A percentile compares a stretch with the other conserved stretches of the same genome.
These are phyloP conservation scores for Aselliscus stoliczkanus DNA, from an alignment of 2,797 vertebrate species.

Conservation along the genomic window DNA sequence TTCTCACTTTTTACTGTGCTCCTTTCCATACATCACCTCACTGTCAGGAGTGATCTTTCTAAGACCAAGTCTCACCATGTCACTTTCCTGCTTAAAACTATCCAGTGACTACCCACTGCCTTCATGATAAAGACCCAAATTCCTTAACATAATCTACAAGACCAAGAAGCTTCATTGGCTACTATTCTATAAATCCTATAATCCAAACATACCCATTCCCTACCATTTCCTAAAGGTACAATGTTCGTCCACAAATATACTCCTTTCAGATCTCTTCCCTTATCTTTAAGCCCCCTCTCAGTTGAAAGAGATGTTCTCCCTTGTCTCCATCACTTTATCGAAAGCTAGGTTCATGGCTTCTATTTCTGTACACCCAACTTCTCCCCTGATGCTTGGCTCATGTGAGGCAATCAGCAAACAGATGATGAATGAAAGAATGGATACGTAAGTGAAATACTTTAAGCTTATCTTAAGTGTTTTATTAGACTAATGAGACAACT, in stretches of 20 bases:
- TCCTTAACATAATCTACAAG: background rate
- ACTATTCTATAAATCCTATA: background rate
- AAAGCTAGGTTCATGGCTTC: background rate
- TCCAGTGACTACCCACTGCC: background rate
- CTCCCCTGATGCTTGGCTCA: background rate
- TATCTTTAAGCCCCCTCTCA: background rate
- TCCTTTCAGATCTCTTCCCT: background rate
- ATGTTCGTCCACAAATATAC: background rate
- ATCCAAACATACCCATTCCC: background rate
- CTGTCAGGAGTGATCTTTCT: background rate
- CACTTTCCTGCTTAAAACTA: background rate
- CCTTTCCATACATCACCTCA: background rate
- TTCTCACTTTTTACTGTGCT: background rate
- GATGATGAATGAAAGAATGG: background rate
- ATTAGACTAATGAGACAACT: background rate
- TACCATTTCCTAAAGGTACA: background rate
- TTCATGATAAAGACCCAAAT: background rate
- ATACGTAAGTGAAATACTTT: background rate
- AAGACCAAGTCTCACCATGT: background rate
- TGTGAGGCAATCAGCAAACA: background rate
- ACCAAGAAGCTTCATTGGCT: background rate
- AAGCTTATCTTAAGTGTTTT: background rate
- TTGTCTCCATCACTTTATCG: background rate
- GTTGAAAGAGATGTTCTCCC: background rate
- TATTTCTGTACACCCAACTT: background rate